phyloP scores from a whole-genome alignment of 2,797 vertebrate species.

The Gallinago stenura region DNA sequence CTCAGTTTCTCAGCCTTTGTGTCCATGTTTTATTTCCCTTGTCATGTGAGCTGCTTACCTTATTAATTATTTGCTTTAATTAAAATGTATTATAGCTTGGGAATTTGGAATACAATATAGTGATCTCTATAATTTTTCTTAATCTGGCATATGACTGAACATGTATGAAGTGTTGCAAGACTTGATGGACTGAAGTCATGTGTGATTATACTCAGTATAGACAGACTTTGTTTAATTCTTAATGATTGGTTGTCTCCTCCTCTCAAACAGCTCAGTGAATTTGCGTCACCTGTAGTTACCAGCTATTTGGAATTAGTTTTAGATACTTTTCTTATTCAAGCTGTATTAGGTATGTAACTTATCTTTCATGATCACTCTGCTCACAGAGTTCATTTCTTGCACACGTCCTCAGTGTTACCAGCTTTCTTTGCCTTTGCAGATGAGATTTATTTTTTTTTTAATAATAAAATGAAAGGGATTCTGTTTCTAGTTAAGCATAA shows the following conservation, averaged over 20 bases:
- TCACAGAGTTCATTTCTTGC: not conserved
- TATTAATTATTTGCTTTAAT: slow-evolving; percentile 25
- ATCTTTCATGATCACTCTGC: not conserved
- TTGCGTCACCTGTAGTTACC: not conserved
- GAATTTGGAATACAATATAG: not conserved
- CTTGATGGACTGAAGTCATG: not conserved
- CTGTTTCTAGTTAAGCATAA: not conserved
- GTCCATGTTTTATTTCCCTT: not conserved
- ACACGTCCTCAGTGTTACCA: fast-evolving
- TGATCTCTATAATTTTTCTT: not conserved
- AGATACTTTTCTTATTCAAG: not conserved
- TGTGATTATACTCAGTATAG: not conserved
- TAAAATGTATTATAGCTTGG: not conserved
- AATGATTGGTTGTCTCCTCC: not conserved
- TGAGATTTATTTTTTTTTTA: not conserved
- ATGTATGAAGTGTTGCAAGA: not conserved
- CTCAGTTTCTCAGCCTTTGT: slow-evolving; percentile 8
- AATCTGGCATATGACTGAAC: not conserved
- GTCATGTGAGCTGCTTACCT: not conserved
- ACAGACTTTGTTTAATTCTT: slow-evolving; percentile 16
- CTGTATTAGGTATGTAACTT: not conserved
- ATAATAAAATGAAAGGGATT: not conserved
- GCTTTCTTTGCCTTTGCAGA: not conserved
- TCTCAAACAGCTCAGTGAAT: not conserved
- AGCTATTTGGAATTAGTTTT: not conserved